Evolutionary conservation across 2,888 invertebrate genomes (phyloP), one percentile per base, ranked within the genome.

Genomic region (Lumbricus terrestris): DNA sequence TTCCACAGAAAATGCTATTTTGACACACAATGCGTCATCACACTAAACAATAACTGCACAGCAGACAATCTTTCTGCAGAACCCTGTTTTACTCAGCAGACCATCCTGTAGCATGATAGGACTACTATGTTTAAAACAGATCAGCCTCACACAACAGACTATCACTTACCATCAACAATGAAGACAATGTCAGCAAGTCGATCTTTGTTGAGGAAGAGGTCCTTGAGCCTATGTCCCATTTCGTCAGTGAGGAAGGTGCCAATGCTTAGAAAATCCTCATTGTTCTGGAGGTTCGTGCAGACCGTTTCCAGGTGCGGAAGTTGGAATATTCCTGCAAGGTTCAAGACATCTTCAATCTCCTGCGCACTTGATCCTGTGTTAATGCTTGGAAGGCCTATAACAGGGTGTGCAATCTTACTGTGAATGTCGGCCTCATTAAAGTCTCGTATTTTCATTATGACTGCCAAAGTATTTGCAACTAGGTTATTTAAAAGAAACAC

Each of bases 191-290:
- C 94, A 37, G 94, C 93, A 82, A 91, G 89, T 33, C 92, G 91
- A 13, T 92, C 90, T 69, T 93, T 91, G 91, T 94, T 94, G 88
- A 94, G 92, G 91, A 93, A 94, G 83, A 94, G 83, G 20, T 93
- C 90, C 90, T 94, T 94, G 92, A 94, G 92, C 69, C 90, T 92
- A 34, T 93, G 92, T 23, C 93, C 94, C 0, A 93, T 93, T 90
- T 93, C 92, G 91, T 94, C 94, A 91, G 93, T 94, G 13, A 94
- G 92, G 91, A 91, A 94, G 13, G 94, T 94, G 3, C 94, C 94
- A 47, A 94, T 94, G 91, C 94, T 94, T 23, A 94, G 92, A 85
- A 94, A 94, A 16, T 94, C 94, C 82, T 94, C 93, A 23, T 94
- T 94, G 13, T 92, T 93, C 18, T 92, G 90, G 18, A 93, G 90